Conservation (phyloP, 1,140 invertebrate species). For the Bombyx mori region DNA sequence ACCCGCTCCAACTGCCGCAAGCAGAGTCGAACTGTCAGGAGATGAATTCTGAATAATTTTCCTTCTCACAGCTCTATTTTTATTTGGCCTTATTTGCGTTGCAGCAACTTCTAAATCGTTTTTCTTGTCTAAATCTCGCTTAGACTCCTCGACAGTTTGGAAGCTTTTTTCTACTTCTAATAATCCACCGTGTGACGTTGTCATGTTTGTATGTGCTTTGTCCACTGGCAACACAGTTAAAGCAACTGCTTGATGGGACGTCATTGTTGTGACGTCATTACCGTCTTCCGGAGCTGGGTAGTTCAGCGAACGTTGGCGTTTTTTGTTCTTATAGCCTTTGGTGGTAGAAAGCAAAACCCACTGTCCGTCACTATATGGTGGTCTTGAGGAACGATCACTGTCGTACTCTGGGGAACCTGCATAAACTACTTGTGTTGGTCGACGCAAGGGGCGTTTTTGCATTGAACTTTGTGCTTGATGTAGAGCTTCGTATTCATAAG, state of each 20-base stretch:
- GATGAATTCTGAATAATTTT: conserved; percentile 38
- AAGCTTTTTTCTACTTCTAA: conserved; percentile 81
- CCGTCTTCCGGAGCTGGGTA: conserved; percentile 25
- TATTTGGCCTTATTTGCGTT: conserved; percentile 36
- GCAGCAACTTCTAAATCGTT: conserved; percentile 37
- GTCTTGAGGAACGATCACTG: conserved; percentile 63
- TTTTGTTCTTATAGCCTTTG: conserved; percentile 76
- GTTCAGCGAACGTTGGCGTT: conserved; percentile 61
- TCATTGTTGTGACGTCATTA: conserved; percentile 37
- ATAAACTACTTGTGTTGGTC: conserved; percentile 61
- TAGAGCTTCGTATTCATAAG: conserved; percentile 61
- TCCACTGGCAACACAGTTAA: conserved; percentile 80
- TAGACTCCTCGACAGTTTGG: conserved; percentile 76
- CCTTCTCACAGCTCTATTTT: conserved; percentile 47
- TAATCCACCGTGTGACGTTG: conserved; percentile 81
- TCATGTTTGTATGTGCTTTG: conserved; percentile 75
- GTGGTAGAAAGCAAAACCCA: conserved; percentile 84
- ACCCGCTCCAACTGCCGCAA: conserved; percentile 82
- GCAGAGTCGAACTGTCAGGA: conserved; percentile 73
- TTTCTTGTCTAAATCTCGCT: conserved; percentile 55
- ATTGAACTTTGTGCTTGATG: conserved; percentile 33
- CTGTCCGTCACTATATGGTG: conserved; percentile 77
- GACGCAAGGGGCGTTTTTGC: conserved; percentile 50
- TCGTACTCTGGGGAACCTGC: conserved; percentile 46
- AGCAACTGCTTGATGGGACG: conserved; percentile 73